Evolutionary conservation across 2,797 vertebrate genomes (phyloP).

Genomic region (Helostoma temminkii): DNA sequence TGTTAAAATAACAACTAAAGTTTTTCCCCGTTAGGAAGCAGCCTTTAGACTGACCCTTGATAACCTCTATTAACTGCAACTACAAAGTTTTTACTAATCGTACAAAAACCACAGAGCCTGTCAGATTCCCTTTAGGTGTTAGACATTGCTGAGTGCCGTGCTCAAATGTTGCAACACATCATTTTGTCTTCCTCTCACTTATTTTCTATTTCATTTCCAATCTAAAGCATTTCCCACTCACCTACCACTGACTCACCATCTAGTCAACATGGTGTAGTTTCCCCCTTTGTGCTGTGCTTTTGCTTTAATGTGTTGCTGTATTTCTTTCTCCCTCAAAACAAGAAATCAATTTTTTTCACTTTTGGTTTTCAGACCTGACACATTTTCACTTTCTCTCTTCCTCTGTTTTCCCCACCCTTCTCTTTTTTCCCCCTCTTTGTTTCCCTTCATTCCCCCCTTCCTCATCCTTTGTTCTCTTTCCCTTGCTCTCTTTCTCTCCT

Average conservation of each 20-base stretch:
- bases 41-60: constrained; percentile 47
- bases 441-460: constrained; percentile 41
- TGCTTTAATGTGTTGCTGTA: constrained; percentile 75
- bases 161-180: constrained; percentile 56
- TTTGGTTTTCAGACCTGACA: constrained; percentile 85
- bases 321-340: constrained; percentile 60
- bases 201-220: constrained; percentile 67
- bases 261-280: constrained; percentile 71
- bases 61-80: constrained; percentile 47
- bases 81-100: constrained; percentile 39
- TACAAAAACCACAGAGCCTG: constrained; percentile 43
- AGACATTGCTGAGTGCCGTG: constrained; percentile 45
- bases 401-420: constrained; percentile 82
- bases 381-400: constrained; percentile 86
- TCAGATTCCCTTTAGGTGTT: constrained; percentile 48
- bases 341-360: constrained; percentile 64
- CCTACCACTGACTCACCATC: constrained; percentile 63
- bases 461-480: constrained; percentile 73
- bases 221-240: constrained; percentile 69
- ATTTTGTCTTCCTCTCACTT: constrained; percentile 58
- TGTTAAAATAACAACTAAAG: constrained; percentile 26
- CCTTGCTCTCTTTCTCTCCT: constrained; percentile 38
- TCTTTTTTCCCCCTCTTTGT: constrained; percentile 75
- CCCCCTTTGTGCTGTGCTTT: constrained; percentile 84
- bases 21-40: constrained; percentile 46